These are phyloP conservation scores for Aplidium turbinatum DNA, from an alignment of 23 tunicate species.

Conservation along the genomic window DNA sequence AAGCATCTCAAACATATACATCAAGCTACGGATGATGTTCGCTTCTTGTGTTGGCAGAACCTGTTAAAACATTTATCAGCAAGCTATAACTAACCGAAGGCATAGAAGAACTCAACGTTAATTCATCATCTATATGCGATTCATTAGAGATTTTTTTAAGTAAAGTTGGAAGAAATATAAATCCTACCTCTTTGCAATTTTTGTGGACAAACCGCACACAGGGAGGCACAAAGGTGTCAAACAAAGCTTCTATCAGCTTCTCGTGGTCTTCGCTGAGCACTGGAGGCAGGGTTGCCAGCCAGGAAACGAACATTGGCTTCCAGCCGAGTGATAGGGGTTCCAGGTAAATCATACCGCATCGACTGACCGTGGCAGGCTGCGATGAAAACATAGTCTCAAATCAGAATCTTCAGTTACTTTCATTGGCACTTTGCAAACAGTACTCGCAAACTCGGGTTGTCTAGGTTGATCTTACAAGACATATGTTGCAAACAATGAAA, in stretches of 20 bases:
- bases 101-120: no score
- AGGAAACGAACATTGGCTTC: constrained; percentile 93
- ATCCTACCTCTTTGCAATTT: constrained; percentile 85
- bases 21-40: constrained; percentile 83
- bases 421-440: no score
- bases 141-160: no score
- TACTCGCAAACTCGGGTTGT: no score
- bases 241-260: constrained; percentile 75
- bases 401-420: no score
- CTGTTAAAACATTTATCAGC: no score
- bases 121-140: no score
- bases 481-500: no score
- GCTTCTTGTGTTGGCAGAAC: constrained; percentile 69
- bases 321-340: constrained; percentile 96
- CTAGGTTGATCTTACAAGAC: no score
- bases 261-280: constrained; percentile 62
- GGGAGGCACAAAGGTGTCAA: constrained; percentile 76
- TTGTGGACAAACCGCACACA: constrained; percentile 75
- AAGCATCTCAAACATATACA: constrained; percentile 96
- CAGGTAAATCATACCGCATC: constrained; percentile 98
- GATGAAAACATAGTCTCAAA: no score
- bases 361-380: constrained; percentile 97
- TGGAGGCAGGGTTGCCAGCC: constrained; percentile 77
- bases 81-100: no score
- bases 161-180: neutral